These are phyloP conservation scores for Laticauda colubrina DNA, from an alignment of 2,113 vertebrate species.

Conservation along the genomic window DNA sequence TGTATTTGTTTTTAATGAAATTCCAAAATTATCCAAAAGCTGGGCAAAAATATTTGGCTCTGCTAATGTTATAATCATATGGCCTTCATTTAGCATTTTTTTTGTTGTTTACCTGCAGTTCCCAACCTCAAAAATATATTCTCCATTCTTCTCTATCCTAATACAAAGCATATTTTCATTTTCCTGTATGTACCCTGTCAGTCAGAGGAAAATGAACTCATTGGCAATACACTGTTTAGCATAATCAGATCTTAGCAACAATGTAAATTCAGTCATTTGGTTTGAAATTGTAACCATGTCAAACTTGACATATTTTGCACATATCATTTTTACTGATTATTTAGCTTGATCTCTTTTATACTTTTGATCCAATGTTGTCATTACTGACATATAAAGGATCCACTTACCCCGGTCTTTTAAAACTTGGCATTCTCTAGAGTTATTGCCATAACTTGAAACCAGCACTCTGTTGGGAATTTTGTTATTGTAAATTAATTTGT, in stretches of 20 bases:
- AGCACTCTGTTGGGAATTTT: neutral
- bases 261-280: neutral
- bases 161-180: neutral
- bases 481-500: constrained; percentile 24
- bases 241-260: neutral
- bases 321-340: neutral
- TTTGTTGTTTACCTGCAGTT: neutral
- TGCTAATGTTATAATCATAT: neutral
- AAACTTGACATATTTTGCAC: neutral
- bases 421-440: neutral
- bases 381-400: neutral
- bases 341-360: neutral
- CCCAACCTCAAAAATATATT: neutral
- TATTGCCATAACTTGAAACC: neutral
- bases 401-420: neutral
- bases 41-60: neutral
- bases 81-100: neutral
- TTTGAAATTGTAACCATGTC: neutral
- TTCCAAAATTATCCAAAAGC: neutral
- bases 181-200: neutral
- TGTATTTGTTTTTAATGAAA: neutral
- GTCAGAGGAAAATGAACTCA: neutral
- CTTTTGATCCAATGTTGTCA: neutral
- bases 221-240: neutral
- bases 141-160: neutral